Conservation (phyloP, 2,113 vertebrate genomes). For the Tylochromis polylepis region DNA sequence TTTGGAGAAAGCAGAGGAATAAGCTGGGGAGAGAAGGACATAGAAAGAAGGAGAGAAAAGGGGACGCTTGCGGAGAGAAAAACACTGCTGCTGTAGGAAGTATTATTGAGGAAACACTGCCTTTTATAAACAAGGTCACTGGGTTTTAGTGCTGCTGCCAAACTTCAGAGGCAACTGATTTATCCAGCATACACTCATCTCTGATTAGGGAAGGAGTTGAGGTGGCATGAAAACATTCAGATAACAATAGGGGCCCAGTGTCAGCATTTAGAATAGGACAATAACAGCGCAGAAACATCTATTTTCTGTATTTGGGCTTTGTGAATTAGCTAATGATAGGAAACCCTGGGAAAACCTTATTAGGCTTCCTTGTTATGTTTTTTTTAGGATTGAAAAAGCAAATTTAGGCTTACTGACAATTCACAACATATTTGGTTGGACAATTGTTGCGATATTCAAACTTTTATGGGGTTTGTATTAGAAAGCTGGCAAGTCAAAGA, state of each 20-base stretch:
- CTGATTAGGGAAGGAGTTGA: constrained; percentile 60
- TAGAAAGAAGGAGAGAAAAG: constrained; percentile 17
- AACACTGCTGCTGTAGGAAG: constrained; percentile 56
- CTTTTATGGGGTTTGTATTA: background rate
- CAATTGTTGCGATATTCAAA: background rate
- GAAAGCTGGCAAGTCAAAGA: background rate
- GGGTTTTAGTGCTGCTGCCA: constrained; percentile 67
- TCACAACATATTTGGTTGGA: background rate
- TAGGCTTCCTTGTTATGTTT: background rate
- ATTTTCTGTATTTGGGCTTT: background rate
- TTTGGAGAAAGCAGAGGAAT: constrained; percentile 25
- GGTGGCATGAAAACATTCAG: constrained; percentile 65
- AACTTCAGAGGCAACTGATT: constrained; percentile 71
- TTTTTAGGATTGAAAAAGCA: background rate
- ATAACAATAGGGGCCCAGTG: constrained; percentile 25
- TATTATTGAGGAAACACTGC: constrained; percentile 60
- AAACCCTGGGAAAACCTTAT: background rate
- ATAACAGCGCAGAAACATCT: background rate
- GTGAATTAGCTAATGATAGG: background rate
- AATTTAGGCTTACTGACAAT: background rate
- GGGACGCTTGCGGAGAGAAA: constrained; percentile 28
- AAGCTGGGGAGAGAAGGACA: constrained; percentile 14
- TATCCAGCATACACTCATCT: constrained; percentile 63
- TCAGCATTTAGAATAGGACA: constrained; percentile 3
- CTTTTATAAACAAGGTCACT: constrained; percentile 61